Evolutionary conservation across 2,888 invertebrate species (phyloP), one percentile per base, ranked within the genome.

Genomic region (Agriotes lineatus): DNA sequence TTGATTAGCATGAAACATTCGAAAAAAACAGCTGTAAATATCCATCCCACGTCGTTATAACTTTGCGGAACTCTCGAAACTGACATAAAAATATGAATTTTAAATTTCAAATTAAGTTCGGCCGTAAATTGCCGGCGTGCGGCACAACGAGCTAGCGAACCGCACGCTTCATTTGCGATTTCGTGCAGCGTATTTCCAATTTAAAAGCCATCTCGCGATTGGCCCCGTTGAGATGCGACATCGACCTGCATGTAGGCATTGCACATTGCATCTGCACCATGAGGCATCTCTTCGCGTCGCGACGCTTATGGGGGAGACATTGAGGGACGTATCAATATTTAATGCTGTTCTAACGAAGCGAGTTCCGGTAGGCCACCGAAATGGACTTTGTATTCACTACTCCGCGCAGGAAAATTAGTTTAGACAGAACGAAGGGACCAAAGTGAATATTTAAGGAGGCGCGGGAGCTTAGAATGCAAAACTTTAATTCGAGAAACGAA

Each of bases 61-160:
- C 48, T 50, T 61, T 50, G 37, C 25, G 33, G 14, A 45, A 37
- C 48, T 61, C 50, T 50, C 35, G 39, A 22, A 61, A 61, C 48
- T 16, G 25, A 61, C 48, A 61, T 61, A 44, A 52, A 63, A 54
- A 63, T 44, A 52, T 54, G 63, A 54, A 63, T 63, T 63, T 56
- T 44, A 52, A 52, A 52, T 52, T 52, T 35, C 16, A 63, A 63
- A 63, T 54, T 63, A 63, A 63, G 54, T 54, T 4, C 20, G 39
- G 33, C 52, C 35, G 45, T 52, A 63, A 63, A 63, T 63, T 61
- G n/a, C n/a, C n/a, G n/a, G n/a, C n/a, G n/a, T n/a, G n/a, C n/a
- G n/a, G n/a, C n/a, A n/a, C n/a, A n/a, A n/a, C n/a, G n/a, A n/a
- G n/a, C n/a, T n/a, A n/a, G n/a, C n/a, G n/a, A n/a, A n/a, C n/a